A percentile compares a stretch with the other conserved stretches of the same genome.
These are phyloP conservation scores for Aurelia aurita DNA, from an alignment of 30 jellyfish, hydroid and myxozoan genomes.

Conservation along the genomic window DNA sequence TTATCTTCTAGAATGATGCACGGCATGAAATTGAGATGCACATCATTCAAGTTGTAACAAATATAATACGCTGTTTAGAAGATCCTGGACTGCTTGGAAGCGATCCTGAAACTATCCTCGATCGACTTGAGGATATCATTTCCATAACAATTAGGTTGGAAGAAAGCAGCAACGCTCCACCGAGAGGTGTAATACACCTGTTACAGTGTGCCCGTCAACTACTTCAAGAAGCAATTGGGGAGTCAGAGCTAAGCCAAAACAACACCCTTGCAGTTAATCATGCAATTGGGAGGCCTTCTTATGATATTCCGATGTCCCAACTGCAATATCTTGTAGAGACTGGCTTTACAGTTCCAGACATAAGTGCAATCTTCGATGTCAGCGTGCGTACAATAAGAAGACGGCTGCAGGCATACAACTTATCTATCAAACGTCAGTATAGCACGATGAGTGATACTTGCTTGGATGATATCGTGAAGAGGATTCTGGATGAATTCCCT, in stretches of 20 bases:
- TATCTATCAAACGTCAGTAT: background rate
- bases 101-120: background rate
- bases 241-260: background rate
- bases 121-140: background rate
- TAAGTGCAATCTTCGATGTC: slow-evolving; percentile 16
- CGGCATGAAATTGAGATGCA: background rate
- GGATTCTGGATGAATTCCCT: background rate
- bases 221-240: background rate
- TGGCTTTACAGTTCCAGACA: background rate
- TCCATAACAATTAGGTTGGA: background rate
- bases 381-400: slow-evolving; percentile 7
- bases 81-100: background rate
- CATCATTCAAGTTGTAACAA: background rate
- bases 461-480: slow-evolving; percentile 12
- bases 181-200: background rate
- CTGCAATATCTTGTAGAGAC: background rate
- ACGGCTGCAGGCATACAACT: background rate
- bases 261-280: background rate
- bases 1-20: background rate
- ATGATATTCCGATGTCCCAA: slow-evolving; percentile 1
- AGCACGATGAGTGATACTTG: background rate
- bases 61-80: background rate
- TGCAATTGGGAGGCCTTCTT: background rate
- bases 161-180: background rate
- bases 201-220: background rate